phyloP scores from a whole-genome alignment of 2,797 vertebrate genomes.

The Myotis pilosus region DNA sequence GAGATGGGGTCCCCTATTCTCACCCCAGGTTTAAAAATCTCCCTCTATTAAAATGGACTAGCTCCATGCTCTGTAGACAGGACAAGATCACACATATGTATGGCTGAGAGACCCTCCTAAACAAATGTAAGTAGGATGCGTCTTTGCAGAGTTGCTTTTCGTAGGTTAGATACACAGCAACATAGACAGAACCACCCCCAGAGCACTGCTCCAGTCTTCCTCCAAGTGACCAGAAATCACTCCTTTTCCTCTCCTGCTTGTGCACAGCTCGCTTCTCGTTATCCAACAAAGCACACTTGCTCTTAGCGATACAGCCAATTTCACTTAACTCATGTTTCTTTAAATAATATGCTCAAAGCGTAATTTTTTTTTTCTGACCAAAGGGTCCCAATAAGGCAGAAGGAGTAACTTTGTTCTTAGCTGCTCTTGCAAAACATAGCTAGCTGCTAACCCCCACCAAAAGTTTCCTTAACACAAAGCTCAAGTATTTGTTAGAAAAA shows the following conservation, averaged over 20 bases:
- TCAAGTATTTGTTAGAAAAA: slow-evolving; percentile 31
- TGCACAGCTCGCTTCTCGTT: neutral
- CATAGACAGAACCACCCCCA: neutral
- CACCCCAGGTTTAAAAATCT: neutral
- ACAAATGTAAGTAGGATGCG: neutral
- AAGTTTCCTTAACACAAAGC: slow-evolving; percentile 53
- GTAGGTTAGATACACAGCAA: neutral
- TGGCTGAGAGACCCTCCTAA: neutral
- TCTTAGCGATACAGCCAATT: slow-evolving; percentile 46
- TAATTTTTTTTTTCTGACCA: slow-evolving; percentile 56
- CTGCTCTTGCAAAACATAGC: slow-evolving; percentile 56
- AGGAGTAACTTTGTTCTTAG: slow-evolving; percentile 63
- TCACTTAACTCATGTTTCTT: slow-evolving; percentile 67
- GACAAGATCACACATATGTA: neutral
- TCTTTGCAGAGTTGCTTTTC: neutral
- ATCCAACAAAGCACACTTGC: slow-evolving; percentile 36
- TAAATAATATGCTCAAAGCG: slow-evolving; percentile 76
- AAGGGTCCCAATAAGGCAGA: slow-evolving; percentile 68
- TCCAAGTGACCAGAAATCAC: neutral
- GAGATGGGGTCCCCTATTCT: neutral
- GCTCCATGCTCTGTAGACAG: neutral
- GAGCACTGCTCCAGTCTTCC: neutral
- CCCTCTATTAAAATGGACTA: neutral
- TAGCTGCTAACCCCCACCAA: slow-evolving; percentile 30
- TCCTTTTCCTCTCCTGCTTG: neutral